Conservation (phyloP, 1,140 invertebrate species). For the Trichoplusia ni region DNA sequence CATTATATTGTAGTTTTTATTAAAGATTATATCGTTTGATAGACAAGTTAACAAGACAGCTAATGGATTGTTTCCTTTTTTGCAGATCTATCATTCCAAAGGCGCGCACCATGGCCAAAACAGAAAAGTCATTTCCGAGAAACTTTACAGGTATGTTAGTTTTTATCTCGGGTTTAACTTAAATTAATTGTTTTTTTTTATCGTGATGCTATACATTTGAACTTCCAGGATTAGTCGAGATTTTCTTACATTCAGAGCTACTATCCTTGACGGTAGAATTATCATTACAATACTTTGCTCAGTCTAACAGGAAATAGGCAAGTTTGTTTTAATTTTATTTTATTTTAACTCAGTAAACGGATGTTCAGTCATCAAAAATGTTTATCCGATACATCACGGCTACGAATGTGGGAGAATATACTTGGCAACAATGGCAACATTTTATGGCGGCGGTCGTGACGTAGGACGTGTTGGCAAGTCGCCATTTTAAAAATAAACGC, state of each 20-base stretch:
- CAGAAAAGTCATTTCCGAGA: slow-evolving; percentile 77
- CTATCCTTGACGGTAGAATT: too few relatives aligned
- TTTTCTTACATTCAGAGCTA: too few relatives aligned
- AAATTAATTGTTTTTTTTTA: background rate
- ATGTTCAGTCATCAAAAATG: background rate
- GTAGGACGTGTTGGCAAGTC: slow-evolving; percentile 49
- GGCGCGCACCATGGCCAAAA: slow-evolving; percentile 65
- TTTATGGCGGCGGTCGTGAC: slow-evolving; percentile 42
- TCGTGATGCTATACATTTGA: too few relatives aligned
- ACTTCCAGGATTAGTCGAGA: too few relatives aligned
- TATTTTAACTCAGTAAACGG: too few relatives aligned
- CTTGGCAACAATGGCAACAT: slow-evolving; percentile 28
- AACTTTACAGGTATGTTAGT: slow-evolving; percentile 71
- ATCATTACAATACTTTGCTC: too few relatives aligned
- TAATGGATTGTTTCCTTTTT: slow-evolving; percentile 37
- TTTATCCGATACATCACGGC: background rate
- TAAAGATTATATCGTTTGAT: too few relatives aligned
- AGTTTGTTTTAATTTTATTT: too few relatives aligned
- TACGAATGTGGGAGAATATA: too few relatives aligned
- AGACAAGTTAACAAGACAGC: too few relatives aligned
- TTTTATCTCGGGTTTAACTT: background rate
- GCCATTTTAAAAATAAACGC: slow-evolving; percentile 66
- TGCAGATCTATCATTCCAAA: slow-evolving; percentile 60
- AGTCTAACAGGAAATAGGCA: too few relatives aligned
- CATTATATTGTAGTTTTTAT: too few relatives aligned